Conservation (phyloP, 1,140 invertebrate genomes). For the Drosophila parabipectinata region DNA sequence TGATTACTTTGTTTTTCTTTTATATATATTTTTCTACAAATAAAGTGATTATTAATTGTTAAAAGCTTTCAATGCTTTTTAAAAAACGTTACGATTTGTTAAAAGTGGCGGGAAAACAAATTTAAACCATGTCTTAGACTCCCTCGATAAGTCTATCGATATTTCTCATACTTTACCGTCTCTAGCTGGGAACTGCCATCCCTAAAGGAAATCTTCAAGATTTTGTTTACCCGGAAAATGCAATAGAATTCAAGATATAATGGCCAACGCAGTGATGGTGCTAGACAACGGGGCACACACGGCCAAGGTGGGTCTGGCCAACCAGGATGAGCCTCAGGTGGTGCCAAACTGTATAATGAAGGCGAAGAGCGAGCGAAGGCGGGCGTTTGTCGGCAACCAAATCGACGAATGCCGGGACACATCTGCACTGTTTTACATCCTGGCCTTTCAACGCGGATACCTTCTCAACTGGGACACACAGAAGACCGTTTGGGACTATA, state of each 20-base stretch:
- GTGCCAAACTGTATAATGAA: constrained; percentile 99
- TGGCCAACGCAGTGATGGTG: constrained; percentile 83
- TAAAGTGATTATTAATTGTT: too few relatives aligned
- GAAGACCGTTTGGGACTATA: constrained; percentile 98
- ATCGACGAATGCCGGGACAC: constrained; percentile 98
- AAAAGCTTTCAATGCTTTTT: too few relatives aligned
- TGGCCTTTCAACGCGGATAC: constrained; percentile 98
- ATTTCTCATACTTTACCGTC: neutral
- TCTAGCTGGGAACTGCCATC: neutral
- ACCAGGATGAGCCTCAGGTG: constrained; percentile 86
- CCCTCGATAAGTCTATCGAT: neutral
- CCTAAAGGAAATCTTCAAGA: neutral
- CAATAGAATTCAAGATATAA: constrained; percentile 6
- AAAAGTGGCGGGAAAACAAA: too few relatives aligned
- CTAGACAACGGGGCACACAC: constrained; percentile 95
- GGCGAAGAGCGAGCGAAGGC: constrained; percentile 96
- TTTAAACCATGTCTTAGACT: too few relatives aligned
- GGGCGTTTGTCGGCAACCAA: constrained; percentile 97
- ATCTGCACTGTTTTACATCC: constrained; percentile 96
- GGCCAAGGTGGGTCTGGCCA: constrained; percentile 92
- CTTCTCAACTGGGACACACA: constrained; percentile 97
- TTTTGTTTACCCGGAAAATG: constrained; percentile 16
- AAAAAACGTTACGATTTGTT: too few relatives aligned
- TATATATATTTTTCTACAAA: too few relatives aligned
- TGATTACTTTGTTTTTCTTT: too few relatives aligned